Evolutionary conservation across 2,113 vertebrate genomes (phyloP).

Genomic region (Neolamprologus cancellatus): DNA sequence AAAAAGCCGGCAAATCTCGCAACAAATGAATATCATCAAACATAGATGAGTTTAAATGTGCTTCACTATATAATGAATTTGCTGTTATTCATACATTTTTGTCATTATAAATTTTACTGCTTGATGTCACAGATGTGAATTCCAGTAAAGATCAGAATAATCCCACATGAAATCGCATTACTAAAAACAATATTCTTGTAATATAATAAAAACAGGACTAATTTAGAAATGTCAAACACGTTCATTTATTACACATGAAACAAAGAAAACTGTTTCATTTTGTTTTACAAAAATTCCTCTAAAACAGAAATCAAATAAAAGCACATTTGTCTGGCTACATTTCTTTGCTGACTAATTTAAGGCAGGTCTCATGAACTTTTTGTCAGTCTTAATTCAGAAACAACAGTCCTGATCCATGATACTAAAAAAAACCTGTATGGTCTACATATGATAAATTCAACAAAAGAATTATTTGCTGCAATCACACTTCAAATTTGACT

Average conservation of each 20-base stretch:
- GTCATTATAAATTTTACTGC: not conserved
- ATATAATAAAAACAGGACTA: not conserved
- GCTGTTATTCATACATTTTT: not conserved
- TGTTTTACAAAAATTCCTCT: not conserved
- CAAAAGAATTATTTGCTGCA: not conserved
- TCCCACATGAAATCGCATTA: not conserved
- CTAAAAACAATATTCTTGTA: not conserved
- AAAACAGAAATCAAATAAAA: not conserved
- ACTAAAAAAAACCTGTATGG: not conserved
- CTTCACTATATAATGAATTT: not conserved
- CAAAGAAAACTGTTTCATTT: not conserved
- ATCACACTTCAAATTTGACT: not conserved
- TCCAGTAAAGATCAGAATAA: not conserved
- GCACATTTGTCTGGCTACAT: not conserved
- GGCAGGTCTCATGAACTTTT: not conserved
- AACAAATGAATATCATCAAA: not conserved
- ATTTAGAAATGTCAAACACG: not conserved
- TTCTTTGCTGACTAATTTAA: not conserved
- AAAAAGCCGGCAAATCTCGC: accelerated
- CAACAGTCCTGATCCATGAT: not conserved
- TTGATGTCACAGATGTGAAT: not conserved
- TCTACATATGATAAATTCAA: not conserved
- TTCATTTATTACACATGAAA: not conserved
- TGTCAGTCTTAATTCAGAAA: not conserved
- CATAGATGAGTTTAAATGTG: not conserved